Evolutionary conservation across 1,140 invertebrate species (phyloP).

Genomic region (Magallana gigas): DNA sequence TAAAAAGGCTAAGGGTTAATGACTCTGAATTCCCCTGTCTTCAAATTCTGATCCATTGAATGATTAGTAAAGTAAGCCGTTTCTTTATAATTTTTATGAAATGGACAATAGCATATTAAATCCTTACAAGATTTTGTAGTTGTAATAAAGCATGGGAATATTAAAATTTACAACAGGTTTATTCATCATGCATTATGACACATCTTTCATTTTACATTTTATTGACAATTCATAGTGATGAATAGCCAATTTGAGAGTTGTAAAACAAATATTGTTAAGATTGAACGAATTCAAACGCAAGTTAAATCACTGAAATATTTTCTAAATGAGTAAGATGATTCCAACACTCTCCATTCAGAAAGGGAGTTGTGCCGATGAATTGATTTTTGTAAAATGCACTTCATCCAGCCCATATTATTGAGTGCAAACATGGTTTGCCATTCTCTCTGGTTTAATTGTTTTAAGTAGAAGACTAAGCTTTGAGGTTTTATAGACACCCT

Average conservation of each 20-base stretch:
- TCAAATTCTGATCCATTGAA: background rate
- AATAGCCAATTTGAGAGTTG: background rate
- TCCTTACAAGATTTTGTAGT: background rate
- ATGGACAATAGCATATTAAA: background rate
- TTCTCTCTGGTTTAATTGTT: conserved; percentile 6
- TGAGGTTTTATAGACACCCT: background rate
- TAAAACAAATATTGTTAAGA: background rate
- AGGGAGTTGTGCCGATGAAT: background rate
- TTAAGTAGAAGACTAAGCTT: background rate
- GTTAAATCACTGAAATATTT: background rate
- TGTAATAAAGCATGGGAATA: background rate
- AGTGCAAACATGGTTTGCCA: conserved; percentile 1
- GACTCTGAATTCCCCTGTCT: background rate
- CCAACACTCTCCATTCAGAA: background rate
- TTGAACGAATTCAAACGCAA: background rate
- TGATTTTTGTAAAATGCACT: background rate
- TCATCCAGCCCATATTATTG: background rate
- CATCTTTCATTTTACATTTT: too few species aligned
- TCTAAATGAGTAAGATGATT: background rate
- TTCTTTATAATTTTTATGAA: background rate
- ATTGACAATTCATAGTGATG: background rate
- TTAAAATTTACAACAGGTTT: too few species aligned
- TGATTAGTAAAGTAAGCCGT: too few species aligned
- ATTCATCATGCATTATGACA: too few species aligned
- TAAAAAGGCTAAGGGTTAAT: background rate